These are phyloP conservation scores for Neodiprion virginianus DNA, from an alignment of 1,140 invertebrate species.

Conservation along the genomic window DNA sequence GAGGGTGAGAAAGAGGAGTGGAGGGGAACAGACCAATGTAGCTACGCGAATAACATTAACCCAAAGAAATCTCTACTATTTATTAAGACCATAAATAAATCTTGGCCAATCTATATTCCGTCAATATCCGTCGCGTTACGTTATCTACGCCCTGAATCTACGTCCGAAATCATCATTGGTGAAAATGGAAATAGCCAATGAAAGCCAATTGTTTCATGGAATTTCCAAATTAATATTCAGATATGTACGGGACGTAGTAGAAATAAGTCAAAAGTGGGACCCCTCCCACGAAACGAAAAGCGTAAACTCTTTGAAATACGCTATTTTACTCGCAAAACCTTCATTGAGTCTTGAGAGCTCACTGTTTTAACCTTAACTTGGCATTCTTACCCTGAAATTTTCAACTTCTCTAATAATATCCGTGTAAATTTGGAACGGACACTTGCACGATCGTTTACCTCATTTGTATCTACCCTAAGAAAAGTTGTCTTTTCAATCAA, in stretches of 20 bases:
- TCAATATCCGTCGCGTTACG: background rate
- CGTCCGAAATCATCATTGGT: background rate
- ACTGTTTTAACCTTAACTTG: slow-evolving; percentile 43
- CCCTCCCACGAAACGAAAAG: slow-evolving; percentile 34
- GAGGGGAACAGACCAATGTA: slow-evolving; percentile 16
- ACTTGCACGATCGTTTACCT: background rate
- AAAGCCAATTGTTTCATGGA: background rate
- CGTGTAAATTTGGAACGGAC: background rate
- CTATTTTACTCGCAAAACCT: slow-evolving; percentile 30
- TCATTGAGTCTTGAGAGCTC: slow-evolving; percentile 22
- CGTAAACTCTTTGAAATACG: slow-evolving; percentile 29
- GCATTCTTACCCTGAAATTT: slow-evolving; percentile 8
- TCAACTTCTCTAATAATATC: background rate
- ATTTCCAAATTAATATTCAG: slow-evolving; percentile 7
- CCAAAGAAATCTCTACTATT: slow-evolving; percentile 6
- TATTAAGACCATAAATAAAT: slow-evolving; percentile 14
- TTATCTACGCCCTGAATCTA: background rate
- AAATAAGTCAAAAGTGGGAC: slow-evolving; percentile 4
- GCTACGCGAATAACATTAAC: background rate
- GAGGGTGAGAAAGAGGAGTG: background rate
- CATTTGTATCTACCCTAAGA: no score
- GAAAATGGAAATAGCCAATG: slow-evolving; percentile 1
- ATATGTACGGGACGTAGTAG: background rate
- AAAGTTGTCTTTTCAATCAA: background rate
- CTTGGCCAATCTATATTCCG: background rate